Conservation (phyloP, 2,888 invertebrate species). For the Sphinx pinastri region DNA sequence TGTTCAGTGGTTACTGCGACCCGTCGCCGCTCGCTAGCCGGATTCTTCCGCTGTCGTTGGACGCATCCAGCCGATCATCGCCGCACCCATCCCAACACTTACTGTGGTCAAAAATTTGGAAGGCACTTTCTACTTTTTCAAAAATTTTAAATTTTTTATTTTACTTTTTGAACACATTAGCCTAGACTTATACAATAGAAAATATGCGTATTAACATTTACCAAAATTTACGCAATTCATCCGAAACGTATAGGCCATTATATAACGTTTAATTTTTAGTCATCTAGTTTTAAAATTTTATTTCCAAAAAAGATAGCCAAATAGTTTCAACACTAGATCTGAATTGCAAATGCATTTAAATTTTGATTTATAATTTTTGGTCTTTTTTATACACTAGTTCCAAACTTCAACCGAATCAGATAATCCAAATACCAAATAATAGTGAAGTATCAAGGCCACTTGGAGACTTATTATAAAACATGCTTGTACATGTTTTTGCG, state of each 20-base stretch:
- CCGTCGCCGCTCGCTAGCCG: constrained; percentile 30
- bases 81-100: constrained; percentile 85
- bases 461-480: constrained; percentile 79
- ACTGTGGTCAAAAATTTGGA: constrained; percentile 87
- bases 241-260: constrained; percentile 81
- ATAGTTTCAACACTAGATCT: constrained; percentile 79
- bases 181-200: constrained; percentile 86
- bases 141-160: constrained; percentile 79
- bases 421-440: constrained; percentile 78
- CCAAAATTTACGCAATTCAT: constrained; percentile 82
- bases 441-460: constrained; percentile 83
- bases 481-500: constrained; percentile 69
- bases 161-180: constrained; percentile 89
- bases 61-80: constrained; percentile 68
- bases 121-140: constrained; percentile 92
- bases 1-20: constrained; percentile 19
- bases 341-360: constrained; percentile 72
- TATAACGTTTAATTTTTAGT: constrained; percentile 68
- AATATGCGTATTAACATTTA: constrained; percentile 84
- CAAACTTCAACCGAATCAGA: constrained; percentile 79
- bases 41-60: constrained; percentile 39
- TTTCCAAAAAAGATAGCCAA: constrained; percentile 83
- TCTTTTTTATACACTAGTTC: constrained; percentile 81
- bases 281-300: constrained; percentile 72
- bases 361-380: constrained; percentile 74